phyloP scores from a whole-genome alignment of 35 echinoderm and acorn worm genomes.

The Holothuria glaberrima region DNA sequence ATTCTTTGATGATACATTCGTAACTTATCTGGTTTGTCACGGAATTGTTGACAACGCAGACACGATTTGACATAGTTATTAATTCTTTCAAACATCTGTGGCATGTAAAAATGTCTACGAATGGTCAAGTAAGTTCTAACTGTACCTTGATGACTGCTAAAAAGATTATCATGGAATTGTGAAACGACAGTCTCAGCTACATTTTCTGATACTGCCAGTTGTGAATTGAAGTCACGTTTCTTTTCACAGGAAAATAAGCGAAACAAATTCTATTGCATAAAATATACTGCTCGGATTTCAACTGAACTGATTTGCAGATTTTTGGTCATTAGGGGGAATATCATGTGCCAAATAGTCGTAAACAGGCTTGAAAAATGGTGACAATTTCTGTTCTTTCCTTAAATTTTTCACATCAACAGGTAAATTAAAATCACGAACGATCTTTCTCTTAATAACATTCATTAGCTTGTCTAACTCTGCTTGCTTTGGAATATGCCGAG shows the following conservation, averaged over 20 bases:
- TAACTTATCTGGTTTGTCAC: constrained; percentile 54
- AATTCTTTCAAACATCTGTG: constrained; percentile 51
- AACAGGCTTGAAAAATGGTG: constrained; percentile 57
- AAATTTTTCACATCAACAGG: constrained; percentile 56
- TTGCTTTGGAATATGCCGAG: constrained; percentile 61
- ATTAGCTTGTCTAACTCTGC: constrained; percentile 53
- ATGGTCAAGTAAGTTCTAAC: constrained; percentile 60
- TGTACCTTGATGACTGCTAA: constrained; percentile 59
- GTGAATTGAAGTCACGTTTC: constrained; percentile 28
- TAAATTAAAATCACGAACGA: constrained; percentile 66
- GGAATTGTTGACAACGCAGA: constrained; percentile 60
- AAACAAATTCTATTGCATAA: constrained; percentile 63
- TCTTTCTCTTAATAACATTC: constrained; percentile 42
- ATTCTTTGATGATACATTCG: constrained; percentile 38
- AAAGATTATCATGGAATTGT: constrained; percentile 43
- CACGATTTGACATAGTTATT: constrained; percentile 55
- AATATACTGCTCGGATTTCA: constrained; percentile 61
- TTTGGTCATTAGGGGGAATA: constrained; percentile 44
- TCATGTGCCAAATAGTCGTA: constrained; percentile 66
- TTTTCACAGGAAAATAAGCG: constrained; percentile 33
- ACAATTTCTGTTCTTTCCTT: constrained; percentile 39
- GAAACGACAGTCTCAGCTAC: constrained; percentile 34
- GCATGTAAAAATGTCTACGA: constrained; percentile 29
- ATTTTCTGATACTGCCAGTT: constrained; percentile 29
- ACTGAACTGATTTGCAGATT: constrained; percentile 51